These are phyloP conservation scores for Malurus cyaneus DNA, from an alignment of 2,113 vertebrate species.

Conservation along the genomic window DNA sequence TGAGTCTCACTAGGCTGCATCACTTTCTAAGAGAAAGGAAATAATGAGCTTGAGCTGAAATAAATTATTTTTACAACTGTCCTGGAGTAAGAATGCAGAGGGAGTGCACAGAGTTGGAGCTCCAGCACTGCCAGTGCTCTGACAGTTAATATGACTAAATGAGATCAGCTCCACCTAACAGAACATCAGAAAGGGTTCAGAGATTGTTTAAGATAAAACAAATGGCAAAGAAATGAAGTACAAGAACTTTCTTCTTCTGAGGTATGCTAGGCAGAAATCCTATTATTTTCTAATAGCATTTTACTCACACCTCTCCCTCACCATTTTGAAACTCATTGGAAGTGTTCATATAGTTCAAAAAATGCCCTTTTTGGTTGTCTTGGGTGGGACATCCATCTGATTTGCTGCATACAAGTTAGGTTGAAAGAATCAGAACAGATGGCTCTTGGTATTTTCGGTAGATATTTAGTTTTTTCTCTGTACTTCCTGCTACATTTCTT, in stretches of 20 bases:
- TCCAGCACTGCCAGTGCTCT: conserved; percentile 33
- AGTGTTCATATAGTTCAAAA: conserved; percentile 1
- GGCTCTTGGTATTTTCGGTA: conserved; percentile 10
- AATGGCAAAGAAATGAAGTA: conserved; percentile 24
- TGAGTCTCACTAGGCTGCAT: not conserved
- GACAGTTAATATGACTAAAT: conserved; percentile 24
- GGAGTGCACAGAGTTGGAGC: not conserved
- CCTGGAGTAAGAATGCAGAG: conserved; percentile 17
- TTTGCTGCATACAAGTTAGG: conserved; percentile 22
- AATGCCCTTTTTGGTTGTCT: not conserved
- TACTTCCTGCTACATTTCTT: not conserved
- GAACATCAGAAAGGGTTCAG: conserved; percentile 1
- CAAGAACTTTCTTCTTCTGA: conserved; percentile 18
- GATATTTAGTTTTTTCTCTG: not conserved
- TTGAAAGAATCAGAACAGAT: conserved; percentile 33
- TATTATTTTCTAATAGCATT: conserved; percentile 55
- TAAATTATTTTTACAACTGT: conserved; percentile 52
- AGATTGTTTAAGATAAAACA: conserved; percentile 51
- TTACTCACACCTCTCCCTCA: not conserved
- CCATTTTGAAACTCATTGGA: conserved; percentile 51
- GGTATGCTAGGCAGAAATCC: conserved; percentile 12
- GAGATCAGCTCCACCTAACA: conserved; percentile 22
- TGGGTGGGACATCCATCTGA: conserved; percentile 28
- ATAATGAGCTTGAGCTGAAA: conserved; percentile 58
- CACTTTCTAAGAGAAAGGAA: conserved; percentile 46